Base-by-base conservation (phyloP, 2,113 vertebrate species). In the Saccopteryx leptura region DNA sequence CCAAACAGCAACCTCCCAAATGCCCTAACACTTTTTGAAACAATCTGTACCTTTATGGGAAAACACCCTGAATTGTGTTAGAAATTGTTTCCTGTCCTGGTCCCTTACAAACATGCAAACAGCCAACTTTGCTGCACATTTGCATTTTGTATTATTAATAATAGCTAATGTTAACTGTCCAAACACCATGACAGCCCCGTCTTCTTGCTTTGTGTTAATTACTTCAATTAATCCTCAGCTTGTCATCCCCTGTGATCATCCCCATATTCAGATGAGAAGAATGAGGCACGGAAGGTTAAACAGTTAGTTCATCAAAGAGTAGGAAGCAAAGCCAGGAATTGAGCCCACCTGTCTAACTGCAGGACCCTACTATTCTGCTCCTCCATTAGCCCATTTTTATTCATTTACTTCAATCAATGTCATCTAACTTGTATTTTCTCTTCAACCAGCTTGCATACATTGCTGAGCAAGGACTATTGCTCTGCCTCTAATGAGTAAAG, bases 11-110 rank as follows among this genome's bases (percentile, higher is more conserved):
- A n/a, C 46, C 66, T 93, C 65, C 88, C 66, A 52, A 46, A 88
- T 24, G 61, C 61, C 92, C 80, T 58, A 60, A 90, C 76, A 88
- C 82, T 52, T 61, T 94, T 69, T 28, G 14, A 78, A 91, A 78
- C 68, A 26, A 56, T 52, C 21, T 7, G 23, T 21, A 50, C 15
- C n/a, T 78, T 7, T 9, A 56, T 46, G 56, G 56, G 85, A 61
- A 92, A 86, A 78, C 56, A 48, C 33, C 48, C 52, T 10, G n/a
- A 50, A 23, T 63, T 56, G 14, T 31, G 11, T 58, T 92, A 61
- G 31, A 74, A 84, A 66, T 33, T 28, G 14, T 56, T 65, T 54
- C 63, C 46, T 75, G 74, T 61, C 26, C 81, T 66, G 58, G 24
- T 68, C 68, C 46, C 46, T 88, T 15, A 15, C 18, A 74, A 72